phyloP scores from a whole-genome alignment of 2,113 vertebrate genomes.

The Pandion haliaetus region DNA sequence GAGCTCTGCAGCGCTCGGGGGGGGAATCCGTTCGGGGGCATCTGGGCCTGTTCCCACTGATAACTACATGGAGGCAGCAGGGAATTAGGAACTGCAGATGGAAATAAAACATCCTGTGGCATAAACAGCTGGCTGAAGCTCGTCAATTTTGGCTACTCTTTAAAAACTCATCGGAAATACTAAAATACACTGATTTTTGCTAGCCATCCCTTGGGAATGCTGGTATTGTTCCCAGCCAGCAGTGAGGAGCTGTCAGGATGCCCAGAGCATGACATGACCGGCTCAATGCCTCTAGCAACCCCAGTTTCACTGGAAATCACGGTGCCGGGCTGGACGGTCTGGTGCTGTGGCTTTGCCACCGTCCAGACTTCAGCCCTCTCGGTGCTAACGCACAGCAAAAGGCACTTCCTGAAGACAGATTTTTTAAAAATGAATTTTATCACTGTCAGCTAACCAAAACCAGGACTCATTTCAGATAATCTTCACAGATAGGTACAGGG shows the following conservation, averaged over 20 bases:
- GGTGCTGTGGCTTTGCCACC: not conserved
- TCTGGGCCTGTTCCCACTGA: not conserved
- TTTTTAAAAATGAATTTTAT: not conserved
- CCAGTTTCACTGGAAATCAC: not conserved
- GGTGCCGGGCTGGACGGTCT: not conserved
- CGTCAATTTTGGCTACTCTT: not conserved
- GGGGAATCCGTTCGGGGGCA: fast-evolving
- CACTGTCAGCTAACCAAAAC: not conserved
- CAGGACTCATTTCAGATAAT: not conserved
- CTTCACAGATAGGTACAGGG: not conserved
- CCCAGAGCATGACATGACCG: not conserved
- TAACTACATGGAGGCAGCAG: not conserved
- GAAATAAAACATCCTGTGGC: not conserved
- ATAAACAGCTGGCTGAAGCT: not conserved
- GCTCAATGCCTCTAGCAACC: not conserved
- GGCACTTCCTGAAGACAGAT: not conserved
- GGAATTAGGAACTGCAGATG: not conserved
- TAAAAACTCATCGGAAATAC: not conserved
- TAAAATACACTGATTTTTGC: constrained; percentile 2
- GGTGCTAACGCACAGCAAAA: fast-evolving
- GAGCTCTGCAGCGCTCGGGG: not conserved
- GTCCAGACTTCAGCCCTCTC: not conserved
- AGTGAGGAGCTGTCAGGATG: constrained; percentile 5
- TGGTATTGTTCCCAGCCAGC: constrained; percentile 1
- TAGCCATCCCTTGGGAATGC: not conserved